Conservation (phyloP, 1,140 invertebrate species). For the Hestina assimilis region DNA sequence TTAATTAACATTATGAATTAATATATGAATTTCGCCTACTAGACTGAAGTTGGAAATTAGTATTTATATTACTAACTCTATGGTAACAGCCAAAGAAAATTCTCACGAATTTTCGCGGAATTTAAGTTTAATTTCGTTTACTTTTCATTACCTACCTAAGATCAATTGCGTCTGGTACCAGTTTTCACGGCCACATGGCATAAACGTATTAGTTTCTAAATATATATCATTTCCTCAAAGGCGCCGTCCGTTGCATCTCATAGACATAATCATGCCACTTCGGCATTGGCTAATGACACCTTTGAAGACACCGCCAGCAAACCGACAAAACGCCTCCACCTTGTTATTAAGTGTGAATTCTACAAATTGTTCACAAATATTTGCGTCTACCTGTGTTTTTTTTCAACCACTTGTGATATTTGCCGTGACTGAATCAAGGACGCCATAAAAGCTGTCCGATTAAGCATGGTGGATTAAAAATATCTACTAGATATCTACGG, state of each 20-base stretch:
- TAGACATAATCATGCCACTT: conserved; percentile 62
- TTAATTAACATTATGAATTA: too few relatives aligned
- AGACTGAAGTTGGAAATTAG: too few relatives aligned
- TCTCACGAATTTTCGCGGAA: too few relatives aligned
- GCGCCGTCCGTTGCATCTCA: conserved; percentile 38
- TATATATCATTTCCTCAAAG: conserved; percentile 35
- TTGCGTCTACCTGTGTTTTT: conserved; percentile 76
- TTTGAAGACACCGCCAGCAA: conserved; percentile 58
- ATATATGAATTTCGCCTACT: too few relatives aligned
- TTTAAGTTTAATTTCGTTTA: too few relatives aligned
- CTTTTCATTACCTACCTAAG: too few relatives aligned
- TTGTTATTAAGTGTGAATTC: conserved; percentile 77
- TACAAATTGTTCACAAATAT: conserved; percentile 78
- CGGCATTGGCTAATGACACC: conserved; percentile 54
- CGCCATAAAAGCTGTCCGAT: conserved; percentile 55
- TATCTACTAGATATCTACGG: conserved; percentile 27
- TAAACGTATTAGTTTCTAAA: conserved; percentile 21
- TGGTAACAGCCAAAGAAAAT: too few relatives aligned
- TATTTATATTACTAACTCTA: too few relatives aligned
- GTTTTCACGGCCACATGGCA: background rate
- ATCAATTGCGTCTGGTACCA: background rate
- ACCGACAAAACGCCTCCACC: conserved; percentile 44
- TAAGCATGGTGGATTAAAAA: conserved; percentile 51
- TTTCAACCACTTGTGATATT: conserved; percentile 61
- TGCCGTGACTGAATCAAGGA: conserved; percentile 64